Base-by-base conservation (phyloP, 2,797 vertebrate species). In the Takifugu rubripes region DNA sequence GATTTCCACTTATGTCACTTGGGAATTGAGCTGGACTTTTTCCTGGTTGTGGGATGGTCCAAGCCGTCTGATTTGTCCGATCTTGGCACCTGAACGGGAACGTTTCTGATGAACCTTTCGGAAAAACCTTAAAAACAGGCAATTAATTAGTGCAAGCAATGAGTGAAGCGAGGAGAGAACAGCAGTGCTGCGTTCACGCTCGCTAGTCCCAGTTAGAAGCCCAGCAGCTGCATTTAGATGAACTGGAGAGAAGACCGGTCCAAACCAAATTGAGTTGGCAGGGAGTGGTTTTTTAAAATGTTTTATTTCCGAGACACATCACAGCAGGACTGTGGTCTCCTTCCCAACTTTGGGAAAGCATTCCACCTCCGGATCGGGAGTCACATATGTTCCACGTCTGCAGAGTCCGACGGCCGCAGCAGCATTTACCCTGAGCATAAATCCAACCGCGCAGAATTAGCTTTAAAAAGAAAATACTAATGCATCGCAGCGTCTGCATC, bases 391-490 rank as follows among this genome's bases (percentile, higher is more conserved):
- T 21, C 8, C 17, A 14, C 12, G 9, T 6, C 46, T 40, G 11
- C 36, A 14, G 11, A 40, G 36, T 40, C 33, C 36, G 12, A 40
- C 10, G 36, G 36, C 36, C 12, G 14, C 12, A 40, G 14, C 12
- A 40, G 14, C 12, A 40, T 40, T 10, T 40, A 40, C 2, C 36
- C 36, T 40, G 36, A 40, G 12, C 36, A 40, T 40, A 40, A 40
- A 14, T 40, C 36, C 36, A 40, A 40, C 10, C 3, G 14, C 60
- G 49, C 54, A 59, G 50, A 29, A 59, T 49, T 26, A 52, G 44
- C 48, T 56, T 56, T 42, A 54, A 48, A 65, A 59, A 44, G 62
- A 61, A 52, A 47, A 50, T 61, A 56, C 45, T 46, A 6, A 43
- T 17, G 43, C 60, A 26, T 52, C 49, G 44, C 2, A 59, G 25